Evolutionary conservation across 2,113 vertebrate genomes (phyloP).

Genomic region (Petroica traversi): DNA sequence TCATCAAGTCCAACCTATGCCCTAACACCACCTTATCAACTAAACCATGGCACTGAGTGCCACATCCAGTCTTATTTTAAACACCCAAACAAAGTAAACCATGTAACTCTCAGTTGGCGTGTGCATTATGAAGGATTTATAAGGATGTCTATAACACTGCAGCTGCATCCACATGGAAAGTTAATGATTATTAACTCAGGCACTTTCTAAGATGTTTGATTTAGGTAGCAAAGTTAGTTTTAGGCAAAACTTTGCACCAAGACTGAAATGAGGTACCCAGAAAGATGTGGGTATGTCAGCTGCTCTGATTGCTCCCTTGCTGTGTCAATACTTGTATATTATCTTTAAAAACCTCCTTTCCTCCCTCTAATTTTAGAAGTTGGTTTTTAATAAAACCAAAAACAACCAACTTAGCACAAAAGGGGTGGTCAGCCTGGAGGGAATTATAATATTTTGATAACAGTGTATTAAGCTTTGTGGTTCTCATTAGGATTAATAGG

Average conservation of each 20-base stretch:
- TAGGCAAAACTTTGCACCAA: background rate
- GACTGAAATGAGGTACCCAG: background rate
- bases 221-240: background rate
- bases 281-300: background rate
- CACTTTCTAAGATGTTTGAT: background rate
- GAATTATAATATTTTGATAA: background rate
- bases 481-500: background rate
- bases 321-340: background rate
- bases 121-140: background rate
- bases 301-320: background rate
- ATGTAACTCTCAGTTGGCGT: too few relatives aligned
- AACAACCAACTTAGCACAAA: background rate
- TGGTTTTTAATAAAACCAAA: fast-evolving
- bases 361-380: background rate
- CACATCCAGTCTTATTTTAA: background rate
- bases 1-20: background rate
- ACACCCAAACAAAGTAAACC: background rate
- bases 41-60: background rate
- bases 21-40: background rate
- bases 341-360: background rate
- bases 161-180: background rate
- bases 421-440: background rate
- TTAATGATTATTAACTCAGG: background rate
- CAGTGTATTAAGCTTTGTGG: background rate
- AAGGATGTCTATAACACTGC: background rate